phyloP scores from a whole-genome alignment of 2,113 vertebrate species.

The Gymnocephalus cernua region DNA sequence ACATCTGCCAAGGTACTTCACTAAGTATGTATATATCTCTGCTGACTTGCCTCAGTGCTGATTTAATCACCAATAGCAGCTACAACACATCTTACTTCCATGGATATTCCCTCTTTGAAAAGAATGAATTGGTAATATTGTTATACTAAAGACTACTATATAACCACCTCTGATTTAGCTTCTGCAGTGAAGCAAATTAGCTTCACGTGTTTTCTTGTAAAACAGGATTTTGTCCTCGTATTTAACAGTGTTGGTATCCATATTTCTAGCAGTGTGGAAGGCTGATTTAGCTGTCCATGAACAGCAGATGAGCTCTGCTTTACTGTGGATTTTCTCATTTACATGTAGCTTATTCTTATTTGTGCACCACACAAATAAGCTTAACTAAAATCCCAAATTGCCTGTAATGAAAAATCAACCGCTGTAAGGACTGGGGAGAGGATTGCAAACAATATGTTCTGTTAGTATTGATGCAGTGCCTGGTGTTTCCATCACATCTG shows the following conservation, averaged over 20 bases:
- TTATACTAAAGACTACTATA: background rate
- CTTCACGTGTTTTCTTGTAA: background rate
- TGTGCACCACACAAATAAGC: slow-evolving; percentile 8
- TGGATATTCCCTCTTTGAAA: background rate
- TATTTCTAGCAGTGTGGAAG: background rate
- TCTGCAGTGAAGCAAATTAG: background rate
- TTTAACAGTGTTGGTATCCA: background rate
- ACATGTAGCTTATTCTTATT: slow-evolving; percentile 22
- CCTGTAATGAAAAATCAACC: background rate
- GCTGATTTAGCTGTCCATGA: slow-evolving; percentile 8
- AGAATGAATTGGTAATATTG: background rate
- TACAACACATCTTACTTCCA: background rate
- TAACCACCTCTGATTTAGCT: background rate
- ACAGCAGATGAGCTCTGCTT: slow-evolving; percentile 28
- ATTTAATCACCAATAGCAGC: slow-evolving; percentile 5
- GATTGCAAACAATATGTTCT: slow-evolving; percentile 19
- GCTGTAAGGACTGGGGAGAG: background rate
- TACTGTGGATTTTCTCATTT: slow-evolving; percentile 41
- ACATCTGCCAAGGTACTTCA: background rate
- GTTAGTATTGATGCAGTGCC: background rate
- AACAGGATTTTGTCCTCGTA: background rate
- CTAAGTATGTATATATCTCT: background rate
- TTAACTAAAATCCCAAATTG: slow-evolving; percentile 31
- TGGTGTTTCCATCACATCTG: slow-evolving; percentile 4
- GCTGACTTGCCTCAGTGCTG: background rate